Evolutionary conservation across 2,113 vertebrate species (phyloP).

Genomic region (Numenius arquata): DNA sequence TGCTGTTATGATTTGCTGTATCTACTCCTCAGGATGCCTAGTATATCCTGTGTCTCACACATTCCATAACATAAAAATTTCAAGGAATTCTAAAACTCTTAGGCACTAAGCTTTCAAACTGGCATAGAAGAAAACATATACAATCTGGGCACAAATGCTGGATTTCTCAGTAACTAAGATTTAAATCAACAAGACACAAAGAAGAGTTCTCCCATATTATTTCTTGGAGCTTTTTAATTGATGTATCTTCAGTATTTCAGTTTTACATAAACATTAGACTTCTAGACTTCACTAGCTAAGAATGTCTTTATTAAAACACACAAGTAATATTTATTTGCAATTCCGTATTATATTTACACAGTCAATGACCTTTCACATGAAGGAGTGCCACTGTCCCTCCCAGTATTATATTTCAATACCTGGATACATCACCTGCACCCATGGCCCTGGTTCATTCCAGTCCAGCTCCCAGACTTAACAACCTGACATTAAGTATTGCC

Average conservation of each 20-base stretch:
- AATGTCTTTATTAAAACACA: not conserved
- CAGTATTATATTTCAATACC: not conserved
- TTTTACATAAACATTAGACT: not conserved
- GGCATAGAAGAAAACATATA: not conserved
- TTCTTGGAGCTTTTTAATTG: not conserved
- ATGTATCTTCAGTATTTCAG: not conserved
- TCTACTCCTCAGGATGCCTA: not conserved
- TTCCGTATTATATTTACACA: not conserved
- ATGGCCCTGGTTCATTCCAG: not conserved
- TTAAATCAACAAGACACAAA: not conserved
- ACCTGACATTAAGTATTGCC: not conserved
- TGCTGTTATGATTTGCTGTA: not conserved
- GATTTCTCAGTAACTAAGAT: not conserved
- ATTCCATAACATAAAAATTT: not conserved
- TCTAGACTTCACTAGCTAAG: not conserved
- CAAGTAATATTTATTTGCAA: not conserved
- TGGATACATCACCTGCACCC: fast-evolving
- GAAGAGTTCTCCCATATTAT: not conserved
- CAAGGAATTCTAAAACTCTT: not conserved
- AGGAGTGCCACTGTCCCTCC: not conserved
- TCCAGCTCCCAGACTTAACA: not conserved
- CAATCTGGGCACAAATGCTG: not conserved
- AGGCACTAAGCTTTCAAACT: not conserved
- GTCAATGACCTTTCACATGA: not conserved
- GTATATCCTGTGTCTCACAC: not conserved